phyloP scores from a whole-genome alignment of 2,797 vertebrate genomes.

The Brachyrhaphis roseni region DNA sequence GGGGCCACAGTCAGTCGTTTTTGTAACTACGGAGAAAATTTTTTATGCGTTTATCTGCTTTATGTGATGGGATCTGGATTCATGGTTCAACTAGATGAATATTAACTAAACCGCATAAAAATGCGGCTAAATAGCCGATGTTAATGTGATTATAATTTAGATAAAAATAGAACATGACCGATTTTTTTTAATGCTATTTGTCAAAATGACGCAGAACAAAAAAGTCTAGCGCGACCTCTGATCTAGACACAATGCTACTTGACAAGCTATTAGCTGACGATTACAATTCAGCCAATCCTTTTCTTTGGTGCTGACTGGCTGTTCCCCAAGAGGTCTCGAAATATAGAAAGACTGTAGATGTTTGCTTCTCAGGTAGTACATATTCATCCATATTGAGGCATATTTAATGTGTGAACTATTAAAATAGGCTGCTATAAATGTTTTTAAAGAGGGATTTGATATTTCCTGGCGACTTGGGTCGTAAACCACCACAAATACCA shows the following conservation, averaged over 20 bases:
- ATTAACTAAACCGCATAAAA: too few relatives aligned
- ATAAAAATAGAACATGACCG: too few relatives aligned
- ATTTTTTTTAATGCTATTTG: too few relatives aligned
- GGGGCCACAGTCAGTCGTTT: too few relatives aligned
- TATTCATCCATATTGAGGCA: neutral
- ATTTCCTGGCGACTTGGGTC: neutral
- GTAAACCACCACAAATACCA: neutral
- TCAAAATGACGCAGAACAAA: too few relatives aligned
- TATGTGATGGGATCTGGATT: too few relatives aligned
- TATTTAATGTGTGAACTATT: neutral
- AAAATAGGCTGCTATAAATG: neutral
- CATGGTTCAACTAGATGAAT: too few relatives aligned
- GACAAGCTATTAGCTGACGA: neutral
- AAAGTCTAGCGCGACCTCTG: too few relatives aligned
- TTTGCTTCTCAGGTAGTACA: neutral
- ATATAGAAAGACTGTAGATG: neutral
- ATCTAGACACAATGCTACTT: neutral
- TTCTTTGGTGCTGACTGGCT: neutral
- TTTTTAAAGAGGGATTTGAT: neutral
- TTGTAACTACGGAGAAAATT: too few relatives aligned
- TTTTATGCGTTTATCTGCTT: too few relatives aligned
- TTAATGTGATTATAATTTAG: too few relatives aligned
- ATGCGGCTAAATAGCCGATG: too few relatives aligned
- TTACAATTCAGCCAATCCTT: neutral
- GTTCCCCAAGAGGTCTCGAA: neutral